A percentile compares a stretch with the other conserved stretches of the same genome.
Evolutionary conservation across 2,888 invertebrate genomes (phyloP).

Genomic region (Caenorhabditis panamensis): DNA sequence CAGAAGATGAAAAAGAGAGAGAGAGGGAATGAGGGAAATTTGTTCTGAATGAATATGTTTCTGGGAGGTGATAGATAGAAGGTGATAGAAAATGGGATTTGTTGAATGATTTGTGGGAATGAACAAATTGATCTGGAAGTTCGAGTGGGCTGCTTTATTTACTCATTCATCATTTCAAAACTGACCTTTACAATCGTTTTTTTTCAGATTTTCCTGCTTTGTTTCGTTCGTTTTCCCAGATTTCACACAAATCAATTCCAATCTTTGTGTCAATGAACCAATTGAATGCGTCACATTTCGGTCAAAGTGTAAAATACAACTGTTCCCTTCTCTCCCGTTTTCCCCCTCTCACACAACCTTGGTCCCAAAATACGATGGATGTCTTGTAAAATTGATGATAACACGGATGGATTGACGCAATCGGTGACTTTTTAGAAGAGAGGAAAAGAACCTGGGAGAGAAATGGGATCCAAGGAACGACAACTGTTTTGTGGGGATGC

Average conservation of each 20-base stretch:
- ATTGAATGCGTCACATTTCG: conserved; percentile 43
- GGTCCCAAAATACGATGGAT: conserved; percentile 26
- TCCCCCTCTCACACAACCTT: conserved; percentile 11
- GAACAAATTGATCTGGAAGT: conserved; percentile 23
- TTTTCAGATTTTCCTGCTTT: no score
- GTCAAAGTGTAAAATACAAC: conserved; percentile 53
- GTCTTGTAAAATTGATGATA: conserved; percentile 58
- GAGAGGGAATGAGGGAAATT: neutral
- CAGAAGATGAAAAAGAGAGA: neutral
- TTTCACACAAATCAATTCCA: neutral
- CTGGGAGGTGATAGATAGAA: no score
- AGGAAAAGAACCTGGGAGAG: neutral
- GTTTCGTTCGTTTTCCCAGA: no score
- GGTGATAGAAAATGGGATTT: no score
- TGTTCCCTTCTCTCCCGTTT: conserved; percentile 27
- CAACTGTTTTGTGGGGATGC: conserved; percentile 40
- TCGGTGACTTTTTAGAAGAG: conserved; percentile 6
- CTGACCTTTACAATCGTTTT: no score
- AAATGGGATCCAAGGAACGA: conserved; percentile 7
- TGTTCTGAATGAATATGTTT: no score
- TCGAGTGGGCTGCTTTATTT: neutral
- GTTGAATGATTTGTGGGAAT: no score
- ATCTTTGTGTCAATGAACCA: conserved; percentile 44
- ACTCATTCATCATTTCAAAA: no score
- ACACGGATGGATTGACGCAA: conserved; percentile 53